Base-by-base conservation (phyloP, 2,113 vertebrate species). In the Rhinogobius similis region DNA sequence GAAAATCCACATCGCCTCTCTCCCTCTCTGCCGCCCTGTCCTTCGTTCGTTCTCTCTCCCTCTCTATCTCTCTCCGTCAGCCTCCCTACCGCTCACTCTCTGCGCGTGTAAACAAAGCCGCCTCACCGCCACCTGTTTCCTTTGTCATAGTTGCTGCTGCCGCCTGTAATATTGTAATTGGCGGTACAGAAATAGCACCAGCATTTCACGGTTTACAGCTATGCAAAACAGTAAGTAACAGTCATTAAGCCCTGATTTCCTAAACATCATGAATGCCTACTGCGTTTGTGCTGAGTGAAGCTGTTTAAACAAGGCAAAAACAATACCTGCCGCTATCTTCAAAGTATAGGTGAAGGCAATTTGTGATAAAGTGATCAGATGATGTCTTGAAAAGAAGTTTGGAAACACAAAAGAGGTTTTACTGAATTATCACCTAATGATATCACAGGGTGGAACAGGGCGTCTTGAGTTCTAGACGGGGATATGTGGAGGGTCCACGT, bases 1-100 rank as follows among this genome's bases (percentile, higher is more conserved):
- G 90, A 81, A 90, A 91, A 93, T 87, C 81, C 75, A 74, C 32
- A 77, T 79, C 82, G 76, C 86, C 52, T 26, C 52, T 12, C n/a
- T 10, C n/a, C n/a, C 5, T 5, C 46, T 8, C n/a, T n/a, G n/a
- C n/a, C n/a, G n/a, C n/a, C n/a, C n/a, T n/a, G n/a, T n/a, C n/a
- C n/a, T n/a, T n/a, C n/a, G n/a, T n/a, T n/a, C n/a, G n/a, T n/a
- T 11, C 10, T 52, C 21, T 23, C 1, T 23, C 21, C 21, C 9
- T 48, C 46, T 48, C 39, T 41, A 10, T 41, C 20, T 21, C 23
- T 13, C 11, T 26, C 21, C 23, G 2, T 53, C 10, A 5, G 2
- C 52, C 11, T 48, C 7, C 7, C 46, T 26, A 43, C 21, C 12
- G 36, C 48, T 67, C 70, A 5, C 68, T 36, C 52, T 32, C 27